A percentile compares a stretch with the other conserved stretches of the same genome.
These are phyloP conservation scores for Serrognathus titanus DNA, from an alignment of 2,888 invertebrate genomes.

Conservation along the genomic window DNA sequence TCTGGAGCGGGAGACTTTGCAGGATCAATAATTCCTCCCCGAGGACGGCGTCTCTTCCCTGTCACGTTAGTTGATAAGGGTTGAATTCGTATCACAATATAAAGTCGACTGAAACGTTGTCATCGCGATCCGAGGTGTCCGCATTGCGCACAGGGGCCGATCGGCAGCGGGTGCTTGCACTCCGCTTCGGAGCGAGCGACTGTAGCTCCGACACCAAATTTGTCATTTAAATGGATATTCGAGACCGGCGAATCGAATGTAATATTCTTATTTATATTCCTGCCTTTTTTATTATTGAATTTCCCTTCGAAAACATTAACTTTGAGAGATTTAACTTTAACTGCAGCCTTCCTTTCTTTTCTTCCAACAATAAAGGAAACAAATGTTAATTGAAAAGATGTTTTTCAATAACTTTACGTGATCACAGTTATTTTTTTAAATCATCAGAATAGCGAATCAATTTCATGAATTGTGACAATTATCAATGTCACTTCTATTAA, in stretches of 20 bases:
- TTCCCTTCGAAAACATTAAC: conserved; percentile 10
- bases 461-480: too few species aligned
- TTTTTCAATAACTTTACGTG: too few species aligned
- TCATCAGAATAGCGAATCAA: too few species aligned
- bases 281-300: conserved; percentile 15
- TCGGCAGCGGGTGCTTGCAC: conserved; percentile 9
- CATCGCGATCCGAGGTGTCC: conserved; percentile 11
- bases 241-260: conserved; percentile 27
- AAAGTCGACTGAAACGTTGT: conserved; percentile 12
- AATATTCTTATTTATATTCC: conserved; percentile 18
- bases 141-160: conserved; percentile 21
- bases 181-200: conserved; percentile 20
- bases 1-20: conserved; percentile 21
- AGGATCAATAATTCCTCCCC: conserved; percentile 30
- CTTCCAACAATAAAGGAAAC: too few species aligned
- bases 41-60: conserved; percentile 16
- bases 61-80: conserved; percentile 43
- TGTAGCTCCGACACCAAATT: conserved; percentile 19
- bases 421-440: too few species aligned
- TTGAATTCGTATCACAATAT: conserved; percentile 45
- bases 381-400: too few species aligned
- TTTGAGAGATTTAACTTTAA: neutral
- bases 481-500: too few species aligned
- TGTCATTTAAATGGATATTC: conserved; percentile 35
- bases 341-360: neutral